Evolutionary conservation across 1,140 invertebrate species (phyloP), one percentile per base, ranked within the genome.

Genomic region (Condylostylus longicornis): DNA sequence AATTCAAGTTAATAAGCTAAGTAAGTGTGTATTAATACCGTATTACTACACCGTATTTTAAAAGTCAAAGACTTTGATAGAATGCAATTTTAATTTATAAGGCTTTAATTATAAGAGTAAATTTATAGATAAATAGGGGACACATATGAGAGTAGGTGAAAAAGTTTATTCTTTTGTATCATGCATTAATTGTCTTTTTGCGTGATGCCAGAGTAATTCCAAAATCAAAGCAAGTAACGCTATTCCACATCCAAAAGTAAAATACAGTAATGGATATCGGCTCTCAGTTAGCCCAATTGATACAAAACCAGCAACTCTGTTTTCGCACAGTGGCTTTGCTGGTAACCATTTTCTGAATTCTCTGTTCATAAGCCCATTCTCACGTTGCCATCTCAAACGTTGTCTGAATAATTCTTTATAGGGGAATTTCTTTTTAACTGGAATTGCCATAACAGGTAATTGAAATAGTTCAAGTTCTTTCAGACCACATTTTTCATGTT

Each of bases 401-500:
- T 60, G 48, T 7, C 62, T 60, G 13, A 73, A 54, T 1, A 72
- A 52, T 21, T 73, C 70, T 35, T 63, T 56, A 44, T 70, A 69
- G 0, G 69, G 68, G 22, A 68, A 71, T 44, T 69, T 66, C 38
- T 66, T 68, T 13, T 57, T 48, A 2, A 71, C 55, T 5, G 69
- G 62, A 18, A 71, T 48, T 5, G 64, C 61, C 23, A 70, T 48
- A 54, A 64, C 62, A 17, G 67, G 66, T 41, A 68, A 43, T 37
- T 63, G 62, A 44, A 71, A 72, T 4, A 68, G 63, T 33, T 65
- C 59, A 23, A 73, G 58, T 41, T 70, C 63, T 50, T 64, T 60
- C 8, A 74, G 51, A 1, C 64, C 68, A 40, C 70, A 74, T 53
- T 72, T 74, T 43, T 74, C 71, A 5, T 57, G 57, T 49, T 74